Evolutionary conservation across 2,113 vertebrate genomes (phyloP).

Genomic region (Megaceryle torquata): DNA sequence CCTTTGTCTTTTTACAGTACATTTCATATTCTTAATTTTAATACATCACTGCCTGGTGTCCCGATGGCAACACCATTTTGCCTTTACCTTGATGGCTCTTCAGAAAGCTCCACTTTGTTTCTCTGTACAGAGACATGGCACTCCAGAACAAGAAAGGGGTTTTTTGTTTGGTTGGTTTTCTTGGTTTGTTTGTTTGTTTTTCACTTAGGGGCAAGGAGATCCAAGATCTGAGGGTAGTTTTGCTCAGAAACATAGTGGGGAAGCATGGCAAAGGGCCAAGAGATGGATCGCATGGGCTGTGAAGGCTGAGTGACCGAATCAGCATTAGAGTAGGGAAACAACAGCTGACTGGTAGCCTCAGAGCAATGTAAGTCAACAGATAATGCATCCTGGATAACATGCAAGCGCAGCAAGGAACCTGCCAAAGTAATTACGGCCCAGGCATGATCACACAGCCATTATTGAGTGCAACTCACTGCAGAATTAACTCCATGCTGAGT

Average conservation of each 20-base stretch:
- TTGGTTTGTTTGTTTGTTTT: not conserved
- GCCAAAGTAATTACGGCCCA: not conserved
- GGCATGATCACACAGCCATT: not conserved
- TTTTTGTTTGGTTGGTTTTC: not conserved
- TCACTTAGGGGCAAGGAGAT: not conserved
- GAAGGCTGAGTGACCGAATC: not conserved
- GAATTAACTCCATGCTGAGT: not conserved
- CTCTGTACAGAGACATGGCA: not conserved
- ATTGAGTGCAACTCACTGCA: not conserved
- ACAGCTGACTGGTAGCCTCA: not conserved
- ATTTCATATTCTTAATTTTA: not conserved
- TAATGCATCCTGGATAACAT: not conserved
- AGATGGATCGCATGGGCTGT: not conserved
- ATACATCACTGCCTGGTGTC: not conserved
- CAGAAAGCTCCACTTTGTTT: not conserved
- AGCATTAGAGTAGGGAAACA: not conserved
- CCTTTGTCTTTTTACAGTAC: not conserved
- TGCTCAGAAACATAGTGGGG: not conserved
- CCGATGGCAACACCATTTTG: not conserved
- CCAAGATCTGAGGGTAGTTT: not conserved
- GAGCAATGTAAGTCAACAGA: not conserved
- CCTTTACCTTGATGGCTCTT: not conserved
- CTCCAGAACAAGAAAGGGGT: not conserved
- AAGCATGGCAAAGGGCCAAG: not conserved
- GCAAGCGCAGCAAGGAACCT: not conserved